A percentile compares a stretch with the other conserved stretches of the same genome.
Evolutionary conservation across 2,797 vertebrate genomes (phyloP).

Genomic region (Holocentrus rufus): DNA sequence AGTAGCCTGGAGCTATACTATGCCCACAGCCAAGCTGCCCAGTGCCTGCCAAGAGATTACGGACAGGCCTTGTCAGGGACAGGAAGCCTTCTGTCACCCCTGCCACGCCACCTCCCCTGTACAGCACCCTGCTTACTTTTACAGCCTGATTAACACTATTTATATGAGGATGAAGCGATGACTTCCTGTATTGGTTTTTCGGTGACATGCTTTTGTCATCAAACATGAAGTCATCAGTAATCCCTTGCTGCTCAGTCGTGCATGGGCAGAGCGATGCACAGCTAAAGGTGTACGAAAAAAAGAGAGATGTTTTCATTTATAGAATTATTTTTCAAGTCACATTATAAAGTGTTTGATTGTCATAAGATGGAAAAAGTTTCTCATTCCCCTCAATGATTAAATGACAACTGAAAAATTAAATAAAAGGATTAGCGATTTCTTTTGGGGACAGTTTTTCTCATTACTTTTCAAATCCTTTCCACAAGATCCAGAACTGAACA

Average conservation of each 20-base stretch:
- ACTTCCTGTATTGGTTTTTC: slow-evolving; percentile 23
- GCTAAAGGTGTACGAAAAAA: background rate
- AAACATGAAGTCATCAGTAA: background rate
- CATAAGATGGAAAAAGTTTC: slow-evolving; percentile 14
- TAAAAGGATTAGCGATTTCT: slow-evolving; percentile 53
- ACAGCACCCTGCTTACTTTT: slow-evolving; percentile 20
- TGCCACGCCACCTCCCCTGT: slow-evolving; percentile 36
- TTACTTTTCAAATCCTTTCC: slow-evolving; percentile 40
- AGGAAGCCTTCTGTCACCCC: slow-evolving; percentile 65
- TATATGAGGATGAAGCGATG: slow-evolving; percentile 33
- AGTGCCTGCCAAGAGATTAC: slow-evolving; percentile 65
- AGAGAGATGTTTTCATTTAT: background rate
- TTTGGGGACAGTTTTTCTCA: slow-evolving; percentile 35
- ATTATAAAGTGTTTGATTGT: slow-evolving; percentile 3
- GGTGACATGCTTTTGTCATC: slow-evolving; percentile 14
- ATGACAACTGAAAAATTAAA: slow-evolving; percentile 44
- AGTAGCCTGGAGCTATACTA: slow-evolving; percentile 58
- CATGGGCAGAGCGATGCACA: slow-evolving; percentile 1
- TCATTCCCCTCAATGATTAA: slow-evolving; percentile 18
- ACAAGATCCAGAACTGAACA: slow-evolving; percentile 24
- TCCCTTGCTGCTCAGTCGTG: slow-evolving; percentile 4
- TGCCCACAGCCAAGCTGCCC: slow-evolving; percentile 60
- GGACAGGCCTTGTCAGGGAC: slow-evolving; percentile 58
- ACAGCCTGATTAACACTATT: slow-evolving; percentile 45
- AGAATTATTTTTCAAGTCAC: slow-evolving; percentile 21